phyloP scores from a whole-genome alignment of 2,113 vertebrate species.

The Hydrolagus affinis region DNA sequence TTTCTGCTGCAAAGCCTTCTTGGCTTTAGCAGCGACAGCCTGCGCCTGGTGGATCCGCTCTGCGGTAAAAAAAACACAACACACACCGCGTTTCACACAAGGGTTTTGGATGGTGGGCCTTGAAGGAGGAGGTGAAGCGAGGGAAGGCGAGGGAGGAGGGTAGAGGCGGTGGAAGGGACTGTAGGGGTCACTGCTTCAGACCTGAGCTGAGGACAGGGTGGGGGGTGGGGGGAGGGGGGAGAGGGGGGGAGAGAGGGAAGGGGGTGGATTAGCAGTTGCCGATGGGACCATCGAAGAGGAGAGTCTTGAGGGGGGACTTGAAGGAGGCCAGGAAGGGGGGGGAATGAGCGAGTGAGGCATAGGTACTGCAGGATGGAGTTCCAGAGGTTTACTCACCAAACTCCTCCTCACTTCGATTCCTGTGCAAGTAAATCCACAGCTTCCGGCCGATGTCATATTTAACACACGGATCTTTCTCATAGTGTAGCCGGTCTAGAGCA shows the following conservation, averaged over 20 bases:
- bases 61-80: conserved; percentile 48
- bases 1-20: conserved; percentile 93
- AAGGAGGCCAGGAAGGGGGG: neutral
- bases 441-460: conserved; percentile 94
- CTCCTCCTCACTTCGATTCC: conserved; percentile 86
- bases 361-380: neutral
- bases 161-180: neutral
- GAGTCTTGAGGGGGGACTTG: neutral
- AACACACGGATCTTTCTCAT: conserved; percentile 95
- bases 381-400: conserved; percentile 65
- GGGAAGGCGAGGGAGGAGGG: neutral
- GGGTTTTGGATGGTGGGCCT: no score
- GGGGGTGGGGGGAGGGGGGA: no score
- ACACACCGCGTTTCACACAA: no score
- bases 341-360: no score
- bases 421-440: conserved; percentile 93
- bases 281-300: no score
- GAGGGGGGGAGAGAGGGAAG: no score
- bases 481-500: conserved; percentile 85
- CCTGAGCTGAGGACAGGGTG: no score
- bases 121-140: neutral
- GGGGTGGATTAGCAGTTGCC: no score
- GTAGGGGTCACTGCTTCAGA: neutral
- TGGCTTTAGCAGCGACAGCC: conserved; percentile 90
- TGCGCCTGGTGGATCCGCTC: conserved; percentile 95